A percentile compares a stretch with the other conserved stretches of the same genome.
Conservation (phyloP, 2,888 invertebrate genomes). For the Meloe dianella region DNA sequence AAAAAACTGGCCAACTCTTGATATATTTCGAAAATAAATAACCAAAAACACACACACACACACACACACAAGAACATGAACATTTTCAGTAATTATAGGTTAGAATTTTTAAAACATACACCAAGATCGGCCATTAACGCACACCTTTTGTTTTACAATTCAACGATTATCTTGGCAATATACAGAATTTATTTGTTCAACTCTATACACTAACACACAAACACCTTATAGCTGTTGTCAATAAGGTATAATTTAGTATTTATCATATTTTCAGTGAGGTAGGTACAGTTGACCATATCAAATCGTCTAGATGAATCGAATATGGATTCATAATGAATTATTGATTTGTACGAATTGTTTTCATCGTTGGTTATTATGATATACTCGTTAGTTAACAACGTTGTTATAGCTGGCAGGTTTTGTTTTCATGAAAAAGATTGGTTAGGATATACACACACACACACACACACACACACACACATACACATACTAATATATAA, state of each 20-base stretch:
- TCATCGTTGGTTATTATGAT: constrained; percentile 50
- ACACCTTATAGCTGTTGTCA: constrained; percentile 45
- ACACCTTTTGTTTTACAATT: constrained; percentile 15
- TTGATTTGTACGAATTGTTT: not conserved
- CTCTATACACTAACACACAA: constrained; percentile 37
- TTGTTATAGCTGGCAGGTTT: constrained; percentile 45
- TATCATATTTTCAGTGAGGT: constrained; percentile 53
- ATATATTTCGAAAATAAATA: constrained; percentile 1
- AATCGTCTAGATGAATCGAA: constrained; percentile 11
- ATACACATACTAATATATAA: too few relatives aligned
- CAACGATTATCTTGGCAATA: constrained; percentile 14
- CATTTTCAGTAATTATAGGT: constrained; percentile 28
- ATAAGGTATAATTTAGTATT: constrained; percentile 56
- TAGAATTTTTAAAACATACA: constrained; percentile 25
- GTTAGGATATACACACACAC: too few relatives aligned
- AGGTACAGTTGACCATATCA: constrained; percentile 50
- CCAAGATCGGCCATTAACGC: not conserved
- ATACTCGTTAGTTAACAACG: constrained; percentile 54
- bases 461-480: too few relatives aligned
- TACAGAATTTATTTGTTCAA: constrained; percentile 32
- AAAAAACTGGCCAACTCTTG: not conserved
- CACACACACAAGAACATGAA: not conserved
- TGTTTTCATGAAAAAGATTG: not conserved
- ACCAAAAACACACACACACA: not conserved
- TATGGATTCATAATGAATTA: not conserved